A percentile compares a stretch with the other conserved stretches of the same genome.
Evolutionary conservation across 2,113 vertebrate genomes (phyloP).

Genomic region (Hemibagrus wyckioides): DNA sequence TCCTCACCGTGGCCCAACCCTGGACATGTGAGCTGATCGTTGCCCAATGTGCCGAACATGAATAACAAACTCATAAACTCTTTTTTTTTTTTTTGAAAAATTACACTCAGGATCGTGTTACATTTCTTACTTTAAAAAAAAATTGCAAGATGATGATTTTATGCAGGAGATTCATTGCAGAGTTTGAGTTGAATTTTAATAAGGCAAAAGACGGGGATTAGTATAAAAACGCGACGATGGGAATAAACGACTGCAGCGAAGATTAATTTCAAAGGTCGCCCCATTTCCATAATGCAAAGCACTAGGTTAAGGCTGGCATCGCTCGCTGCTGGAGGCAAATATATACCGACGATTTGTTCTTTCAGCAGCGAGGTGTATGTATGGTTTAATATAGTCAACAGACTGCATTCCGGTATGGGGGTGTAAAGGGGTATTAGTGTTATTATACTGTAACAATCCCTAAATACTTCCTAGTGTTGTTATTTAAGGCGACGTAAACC

Average conservation of each 20-base stretch:
- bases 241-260: neutral
- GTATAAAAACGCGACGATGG: neutral
- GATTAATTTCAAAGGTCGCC: conserved; percentile 26
- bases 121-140: neutral
- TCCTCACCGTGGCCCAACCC: neutral
- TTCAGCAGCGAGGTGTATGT: neutral
- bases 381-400: neutral
- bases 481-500: neutral
- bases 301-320: neutral
- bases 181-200: neutral
- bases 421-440: neutral
- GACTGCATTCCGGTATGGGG: neutral
- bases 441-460: neutral
- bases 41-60: neutral
- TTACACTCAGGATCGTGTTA: neutral
- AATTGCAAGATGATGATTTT: too few species aligned
- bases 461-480: neutral
- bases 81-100: neutral
- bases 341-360: conserved; percentile 22
- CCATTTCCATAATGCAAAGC: conserved; percentile 55
- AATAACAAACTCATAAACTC: too few species aligned
- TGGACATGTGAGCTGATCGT: neutral
- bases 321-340: neutral
- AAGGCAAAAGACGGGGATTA: neutral
- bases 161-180: neutral